Evolutionary conservation across 2,797 vertebrate genomes (phyloP), one percentile per base, ranked within the genome.

Genomic region (Glyptemys insculpta): DNA sequence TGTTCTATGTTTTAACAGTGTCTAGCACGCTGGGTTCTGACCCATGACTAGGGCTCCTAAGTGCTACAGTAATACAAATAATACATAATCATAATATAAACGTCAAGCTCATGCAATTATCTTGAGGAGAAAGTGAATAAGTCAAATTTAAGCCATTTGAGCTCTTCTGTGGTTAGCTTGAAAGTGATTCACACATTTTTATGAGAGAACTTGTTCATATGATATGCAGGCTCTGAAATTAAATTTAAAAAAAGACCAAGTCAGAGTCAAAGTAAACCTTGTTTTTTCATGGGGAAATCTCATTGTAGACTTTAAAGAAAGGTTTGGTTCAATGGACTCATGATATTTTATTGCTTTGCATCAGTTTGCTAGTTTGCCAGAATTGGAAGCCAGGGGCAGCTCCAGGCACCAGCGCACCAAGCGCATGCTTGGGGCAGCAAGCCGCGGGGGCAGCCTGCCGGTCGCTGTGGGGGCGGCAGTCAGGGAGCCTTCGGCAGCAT

Each of bases 21-120:
- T 25, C n/a, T 27, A 29, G 6, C 27, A 27, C 79, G 5, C 29
- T 23, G 52, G 34, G 54, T 62, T 62, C 57, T 34, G 57, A 72
- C 12, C 19, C 18, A 72, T 72, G n/a, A 41, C 18, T 72, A 23
- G 5, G 68, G 5, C 19, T 37, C 21, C 15, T 72, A 72, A 37
- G 68, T 21, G n/a, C 5, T 72, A 37, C 5, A 41, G 37, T 25
- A 41, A 41, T 44, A 8, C 79, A 84, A 91, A 37, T 2, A n/a
- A 82, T 1, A 50, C 1, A 81, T 2, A 37, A 1, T 68, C 3
- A 37, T 12, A 78, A 59, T 1, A 47, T 23, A 59, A 57, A 84
- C 41, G 0, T 29, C 91, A 54, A 1, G 0, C 3, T 19, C 27
- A 49, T 79, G 31, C 0, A 79, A 79, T 23, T 81, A 79, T 0